These are phyloP conservation scores for Sebastes fasciatus DNA, from an alignment of 2,113 vertebrate species.

Conservation along the genomic window DNA sequence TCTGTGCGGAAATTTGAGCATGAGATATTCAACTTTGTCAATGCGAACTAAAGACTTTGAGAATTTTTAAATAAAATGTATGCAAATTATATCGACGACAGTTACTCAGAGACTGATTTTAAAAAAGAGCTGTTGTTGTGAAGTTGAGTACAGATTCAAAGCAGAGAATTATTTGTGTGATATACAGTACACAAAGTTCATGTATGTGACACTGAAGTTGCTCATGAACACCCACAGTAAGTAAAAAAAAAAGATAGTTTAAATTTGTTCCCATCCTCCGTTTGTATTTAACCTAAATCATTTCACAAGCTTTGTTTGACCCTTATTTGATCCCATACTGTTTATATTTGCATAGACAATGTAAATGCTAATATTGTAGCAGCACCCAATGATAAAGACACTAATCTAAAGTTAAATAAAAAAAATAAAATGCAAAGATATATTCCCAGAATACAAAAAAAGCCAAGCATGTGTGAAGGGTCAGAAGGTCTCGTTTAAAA, in stretches of 20 bases:
- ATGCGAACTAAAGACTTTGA: background rate
- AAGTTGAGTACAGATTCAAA: background rate
- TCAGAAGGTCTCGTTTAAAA: slow-evolving; percentile 47
- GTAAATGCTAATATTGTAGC: background rate
- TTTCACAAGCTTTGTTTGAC: background rate
- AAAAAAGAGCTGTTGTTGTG: background rate
- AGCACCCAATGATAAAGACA: slow-evolving; percentile 8
- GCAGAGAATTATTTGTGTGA: background rate
- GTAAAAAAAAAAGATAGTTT: background rate
- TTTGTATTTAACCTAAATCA: background rate
- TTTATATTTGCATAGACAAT: slow-evolving; percentile 10
- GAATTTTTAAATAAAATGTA: background rate
- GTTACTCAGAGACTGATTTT: background rate
- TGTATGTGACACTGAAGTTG: background rate
- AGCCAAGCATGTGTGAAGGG: slow-evolving; percentile 32
- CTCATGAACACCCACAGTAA: background rate
- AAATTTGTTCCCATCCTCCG: background rate
- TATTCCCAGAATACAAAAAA: slow-evolving; percentile 37
- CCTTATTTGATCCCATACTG: background rate
- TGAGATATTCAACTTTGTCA: background rate
- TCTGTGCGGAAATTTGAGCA: background rate
- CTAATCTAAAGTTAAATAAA: background rate
- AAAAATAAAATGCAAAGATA: background rate
- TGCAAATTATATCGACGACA: background rate
- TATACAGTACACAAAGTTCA: background rate